A percentile compares a stretch with the other conserved stretches of the same genome.
These are phyloP conservation scores for Parasteatoda tepidariorum DNA, from an alignment of 1,140 invertebrate genomes.

Conservation along the genomic window DNA sequence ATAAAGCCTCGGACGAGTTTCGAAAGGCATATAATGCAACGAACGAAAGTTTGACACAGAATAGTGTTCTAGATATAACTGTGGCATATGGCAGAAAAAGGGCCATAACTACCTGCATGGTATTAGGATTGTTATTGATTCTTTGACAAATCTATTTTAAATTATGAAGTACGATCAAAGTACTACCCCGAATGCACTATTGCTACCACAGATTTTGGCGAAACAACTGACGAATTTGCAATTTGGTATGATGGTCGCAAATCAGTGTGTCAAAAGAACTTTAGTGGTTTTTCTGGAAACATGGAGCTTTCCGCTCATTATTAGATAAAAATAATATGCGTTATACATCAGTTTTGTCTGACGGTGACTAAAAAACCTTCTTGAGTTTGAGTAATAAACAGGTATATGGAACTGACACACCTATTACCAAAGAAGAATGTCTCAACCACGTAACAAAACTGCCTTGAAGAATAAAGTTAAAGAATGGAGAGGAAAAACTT, in stretches of 20 bases:
- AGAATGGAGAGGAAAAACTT: neutral
- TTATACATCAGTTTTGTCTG: no score
- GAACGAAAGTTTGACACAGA: neutral
- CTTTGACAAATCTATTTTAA: neutral
- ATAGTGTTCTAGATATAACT: neutral
- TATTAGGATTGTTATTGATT: neutral
- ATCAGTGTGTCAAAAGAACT: no score
- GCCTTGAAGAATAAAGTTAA: neutral
- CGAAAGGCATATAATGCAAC: neutral
- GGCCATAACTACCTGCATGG: neutral
- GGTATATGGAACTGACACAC: neutral
- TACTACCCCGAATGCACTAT: neutral
- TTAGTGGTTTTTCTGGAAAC: no score
- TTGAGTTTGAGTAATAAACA: no score
- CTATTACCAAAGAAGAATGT: neutral
- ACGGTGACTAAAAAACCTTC: no score
- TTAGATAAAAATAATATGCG: no score
- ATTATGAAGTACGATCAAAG: constrained; percentile 1
- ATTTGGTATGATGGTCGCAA: no score
- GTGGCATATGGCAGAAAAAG: neutral
- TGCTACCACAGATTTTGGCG: neutral
- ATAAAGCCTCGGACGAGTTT: neutral
- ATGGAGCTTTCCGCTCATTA: no score
- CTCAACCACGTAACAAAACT: constrained; percentile 8
- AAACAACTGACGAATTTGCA: neutral